Percentiles rank a stretch among this genome's conserved stretches.
phyloP scores from a whole-genome alignment of 2,888 invertebrate genomes.

The Netelia inedita region DNA sequence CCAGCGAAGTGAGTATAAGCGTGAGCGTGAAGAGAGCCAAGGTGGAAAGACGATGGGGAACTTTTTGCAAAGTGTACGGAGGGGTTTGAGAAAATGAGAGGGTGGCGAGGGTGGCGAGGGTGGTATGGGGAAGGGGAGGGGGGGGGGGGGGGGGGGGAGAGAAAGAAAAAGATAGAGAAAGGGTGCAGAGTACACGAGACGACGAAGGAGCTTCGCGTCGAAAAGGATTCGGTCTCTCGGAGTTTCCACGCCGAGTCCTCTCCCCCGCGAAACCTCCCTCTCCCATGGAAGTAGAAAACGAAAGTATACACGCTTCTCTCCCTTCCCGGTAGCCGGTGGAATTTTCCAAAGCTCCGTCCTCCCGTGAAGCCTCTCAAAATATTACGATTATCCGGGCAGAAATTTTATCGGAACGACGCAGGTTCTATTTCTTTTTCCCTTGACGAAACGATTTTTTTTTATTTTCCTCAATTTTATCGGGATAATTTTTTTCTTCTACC shows the following conservation, averaged over 20 bases:
- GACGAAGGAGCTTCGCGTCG: not conserved
- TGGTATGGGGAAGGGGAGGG: not conserved
- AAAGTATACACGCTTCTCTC: slow-evolving; percentile 34
- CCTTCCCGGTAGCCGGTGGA: not conserved
- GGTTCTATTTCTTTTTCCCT: slow-evolving; percentile 1
- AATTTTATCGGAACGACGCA: not conserved
- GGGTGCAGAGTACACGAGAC: slow-evolving; percentile 21
- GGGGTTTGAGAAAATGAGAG: slow-evolving; percentile 17
- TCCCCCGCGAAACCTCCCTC: slow-evolving; percentile 27
- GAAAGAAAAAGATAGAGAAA: slow-evolving; percentile 33
- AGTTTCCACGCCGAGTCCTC: slow-evolving; percentile 47
- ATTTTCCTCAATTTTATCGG: not conserved
- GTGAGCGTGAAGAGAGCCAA: slow-evolving; percentile 26
- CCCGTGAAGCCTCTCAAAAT: slow-evolving; percentile 20
- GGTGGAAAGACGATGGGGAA: slow-evolving; percentile 65
- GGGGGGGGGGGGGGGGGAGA: not conserved
- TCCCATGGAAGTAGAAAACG: slow-evolving; percentile 45
- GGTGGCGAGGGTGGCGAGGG: not conserved
- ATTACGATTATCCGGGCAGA: slow-evolving; percentile 4
- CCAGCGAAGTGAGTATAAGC: slow-evolving; percentile 58
- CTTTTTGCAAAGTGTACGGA: slow-evolving; percentile 64
- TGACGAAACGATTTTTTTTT: too few species aligned
- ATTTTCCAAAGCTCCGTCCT: slow-evolving; percentile 43
- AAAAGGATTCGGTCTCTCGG: slow-evolving; percentile 59
- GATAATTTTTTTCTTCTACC: too few species aligned